Conservation (phyloP, 2,113 vertebrate genomes). For the Coryphaenoides rupestris region DNA sequence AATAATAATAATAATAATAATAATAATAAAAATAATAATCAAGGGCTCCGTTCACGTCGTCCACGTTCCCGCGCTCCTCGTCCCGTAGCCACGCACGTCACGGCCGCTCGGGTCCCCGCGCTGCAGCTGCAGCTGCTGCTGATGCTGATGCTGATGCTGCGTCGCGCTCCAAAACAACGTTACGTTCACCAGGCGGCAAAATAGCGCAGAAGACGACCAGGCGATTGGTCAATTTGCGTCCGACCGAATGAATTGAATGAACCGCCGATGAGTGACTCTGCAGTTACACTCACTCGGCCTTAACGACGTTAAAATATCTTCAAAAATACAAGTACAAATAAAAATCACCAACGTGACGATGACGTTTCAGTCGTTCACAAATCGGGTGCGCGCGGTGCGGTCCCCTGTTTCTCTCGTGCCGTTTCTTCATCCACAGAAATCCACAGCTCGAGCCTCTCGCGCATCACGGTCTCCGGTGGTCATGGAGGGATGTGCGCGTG, state of each 20-base stretch:
- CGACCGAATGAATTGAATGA: too few species aligned
- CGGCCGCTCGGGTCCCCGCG: too few species aligned
- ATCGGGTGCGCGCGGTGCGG: constrained; percentile 36
- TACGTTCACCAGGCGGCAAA: not conserved
- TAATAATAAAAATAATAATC: too few species aligned
- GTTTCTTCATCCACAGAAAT: constrained; percentile 49
- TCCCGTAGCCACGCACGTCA: not conserved
- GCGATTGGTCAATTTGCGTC: too few species aligned
- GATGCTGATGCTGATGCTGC: too few species aligned
- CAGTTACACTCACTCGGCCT: too few species aligned
- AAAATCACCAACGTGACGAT: too few species aligned
- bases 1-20: too few species aligned
- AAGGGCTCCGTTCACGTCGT: constrained; percentile 7
- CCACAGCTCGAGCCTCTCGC: constrained; percentile 17
- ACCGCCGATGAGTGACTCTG: too few species aligned
- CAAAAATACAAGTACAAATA: too few species aligned
- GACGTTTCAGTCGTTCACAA: constrained; percentile 17
- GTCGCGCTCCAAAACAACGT: constrained; percentile 8
- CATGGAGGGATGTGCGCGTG: constrained; percentile 13
- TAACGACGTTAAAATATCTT: too few species aligned
- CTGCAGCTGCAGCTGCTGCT: too few species aligned
- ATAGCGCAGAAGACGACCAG: not conserved
- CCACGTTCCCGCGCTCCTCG: constrained; percentile 27
- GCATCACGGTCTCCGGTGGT: constrained; percentile 45
- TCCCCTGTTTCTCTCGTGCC: constrained; percentile 28